Percentiles rank a stretch among this genome's conserved stretches.
These are phyloP conservation scores for Dendrolimus kikuchii DNA, from an alignment of 1,140 invertebrate genomes.

Conservation along the genomic window DNA sequence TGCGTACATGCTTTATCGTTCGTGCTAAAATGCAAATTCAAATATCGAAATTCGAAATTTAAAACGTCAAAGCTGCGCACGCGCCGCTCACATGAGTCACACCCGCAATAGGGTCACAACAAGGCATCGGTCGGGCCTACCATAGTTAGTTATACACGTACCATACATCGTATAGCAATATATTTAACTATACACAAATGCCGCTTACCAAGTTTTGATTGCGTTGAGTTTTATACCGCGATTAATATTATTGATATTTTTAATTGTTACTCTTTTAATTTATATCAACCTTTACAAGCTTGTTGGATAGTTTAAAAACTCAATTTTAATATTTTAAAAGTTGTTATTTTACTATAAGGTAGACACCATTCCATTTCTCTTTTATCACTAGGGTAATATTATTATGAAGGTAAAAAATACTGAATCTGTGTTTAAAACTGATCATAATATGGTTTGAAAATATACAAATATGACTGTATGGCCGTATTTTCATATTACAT, in stretches of 20 bases:
- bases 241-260: constrained; percentile 31
- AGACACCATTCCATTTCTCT: too few species aligned
- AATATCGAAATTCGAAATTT: constrained; percentile 41
- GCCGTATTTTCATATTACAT: too few species aligned
- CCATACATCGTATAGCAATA: constrained; percentile 5
- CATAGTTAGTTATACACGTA: constrained; percentile 26
- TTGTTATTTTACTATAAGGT: too few species aligned
- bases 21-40: constrained; percentile 23
- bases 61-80: constrained; percentile 54
- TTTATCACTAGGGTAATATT: neutral
- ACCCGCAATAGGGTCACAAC: constrained; percentile 60
- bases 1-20: constrained; percentile 24
- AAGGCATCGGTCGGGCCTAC: constrained; percentile 18
- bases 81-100: constrained; percentile 49
- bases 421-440: constrained; percentile 1
- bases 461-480: too few species aligned
- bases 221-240: constrained; percentile 23
- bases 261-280: neutral
- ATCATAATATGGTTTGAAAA: too few species aligned
- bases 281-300: too few species aligned
- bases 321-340: too few species aligned
- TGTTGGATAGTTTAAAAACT: too few species aligned
- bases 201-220: constrained; percentile 55
- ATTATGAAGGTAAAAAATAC: constrained; percentile 4
- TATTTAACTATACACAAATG: constrained; percentile 34